Conservation (phyloP, 2,888 invertebrate genomes). For the Morpho helenor region DNA sequence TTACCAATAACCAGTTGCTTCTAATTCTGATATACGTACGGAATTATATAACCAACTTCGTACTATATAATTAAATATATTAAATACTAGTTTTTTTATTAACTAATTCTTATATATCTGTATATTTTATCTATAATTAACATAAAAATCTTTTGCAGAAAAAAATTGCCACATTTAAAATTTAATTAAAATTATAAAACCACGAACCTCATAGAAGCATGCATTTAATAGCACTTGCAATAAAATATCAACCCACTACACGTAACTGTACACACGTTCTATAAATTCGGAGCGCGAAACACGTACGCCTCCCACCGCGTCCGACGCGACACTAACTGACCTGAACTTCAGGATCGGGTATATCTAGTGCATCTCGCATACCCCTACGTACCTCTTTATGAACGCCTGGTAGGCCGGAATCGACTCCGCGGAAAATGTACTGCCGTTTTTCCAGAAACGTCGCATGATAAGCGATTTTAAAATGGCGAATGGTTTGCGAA, state of each 20-base stretch:
- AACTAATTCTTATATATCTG: too few species aligned
- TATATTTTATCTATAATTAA: neutral
- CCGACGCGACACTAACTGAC: slow-evolving; percentile 56
- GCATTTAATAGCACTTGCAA: slow-evolving; percentile 29
- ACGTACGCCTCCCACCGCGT: slow-evolving; percentile 53
- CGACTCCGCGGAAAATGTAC: slow-evolving; percentile 31
- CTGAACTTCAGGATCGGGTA: slow-evolving; percentile 46
- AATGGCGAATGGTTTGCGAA: slow-evolving; percentile 6
- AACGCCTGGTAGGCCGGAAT: slow-evolving; percentile 50
- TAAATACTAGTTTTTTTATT: too few species aligned
- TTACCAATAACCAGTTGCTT: too few species aligned
- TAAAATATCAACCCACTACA: slow-evolving; percentile 29
- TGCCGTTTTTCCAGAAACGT: slow-evolving; percentile 27
- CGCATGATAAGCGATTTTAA: slow-evolving; percentile 11
- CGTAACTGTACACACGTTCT: slow-evolving; percentile 34
- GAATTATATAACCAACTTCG: too few species aligned
- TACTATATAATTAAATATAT: too few species aligned
- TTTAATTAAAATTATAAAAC: slow-evolving; percentile 17
- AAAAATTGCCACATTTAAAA: neutral
- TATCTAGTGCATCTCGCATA: slow-evolving; percentile 53
- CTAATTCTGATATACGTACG: too few species aligned
- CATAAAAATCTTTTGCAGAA: neutral
- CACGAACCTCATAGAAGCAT: slow-evolving; percentile 33
- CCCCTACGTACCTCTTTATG: slow-evolving; percentile 42
- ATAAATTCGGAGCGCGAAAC: slow-evolving; percentile 25